These are phyloP conservation scores for Lacerta viridis DNA, from an alignment of 2,797 vertebrate genomes.

Conservation along the genomic window DNA sequence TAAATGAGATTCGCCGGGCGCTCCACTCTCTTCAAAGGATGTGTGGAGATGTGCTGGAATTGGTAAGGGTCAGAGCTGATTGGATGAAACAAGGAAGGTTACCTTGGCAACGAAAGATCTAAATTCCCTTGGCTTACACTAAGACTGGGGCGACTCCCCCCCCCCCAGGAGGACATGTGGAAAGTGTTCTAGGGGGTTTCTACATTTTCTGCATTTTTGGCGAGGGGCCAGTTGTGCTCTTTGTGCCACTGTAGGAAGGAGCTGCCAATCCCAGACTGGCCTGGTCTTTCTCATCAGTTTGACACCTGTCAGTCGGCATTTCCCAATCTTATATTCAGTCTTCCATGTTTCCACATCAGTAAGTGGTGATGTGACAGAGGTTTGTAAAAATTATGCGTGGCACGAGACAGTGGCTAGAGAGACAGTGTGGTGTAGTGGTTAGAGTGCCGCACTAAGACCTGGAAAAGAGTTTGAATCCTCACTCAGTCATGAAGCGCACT, in stretches of 20 bases:
- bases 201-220: background rate
- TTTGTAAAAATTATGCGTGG: too few species aligned
- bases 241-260: background rate
- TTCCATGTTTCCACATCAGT: too few species aligned
- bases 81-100: slow-evolving; percentile 10
- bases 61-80: background rate
- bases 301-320: background rate
- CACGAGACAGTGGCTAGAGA: too few species aligned
- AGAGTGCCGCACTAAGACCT: too few species aligned
- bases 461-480: too few species aligned
- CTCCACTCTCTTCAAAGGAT: background rate
- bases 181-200: background rate
- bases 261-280: background rate
- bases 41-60: background rate
- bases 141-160: background rate
- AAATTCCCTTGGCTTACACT: background rate
- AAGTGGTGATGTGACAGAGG: too few species aligned
- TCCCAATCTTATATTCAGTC: too few species aligned
- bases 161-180: too few species aligned
- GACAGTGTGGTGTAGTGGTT: too few species aligned
- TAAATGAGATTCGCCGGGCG: background rate
- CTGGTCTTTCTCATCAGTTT: too few species aligned
- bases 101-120: slow-evolving; percentile 25
- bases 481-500: too few species aligned
- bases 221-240: background rate